These are phyloP conservation scores for Turnix velox DNA, from an alignment of 2,113 vertebrate genomes.

Conservation along the genomic window DNA sequence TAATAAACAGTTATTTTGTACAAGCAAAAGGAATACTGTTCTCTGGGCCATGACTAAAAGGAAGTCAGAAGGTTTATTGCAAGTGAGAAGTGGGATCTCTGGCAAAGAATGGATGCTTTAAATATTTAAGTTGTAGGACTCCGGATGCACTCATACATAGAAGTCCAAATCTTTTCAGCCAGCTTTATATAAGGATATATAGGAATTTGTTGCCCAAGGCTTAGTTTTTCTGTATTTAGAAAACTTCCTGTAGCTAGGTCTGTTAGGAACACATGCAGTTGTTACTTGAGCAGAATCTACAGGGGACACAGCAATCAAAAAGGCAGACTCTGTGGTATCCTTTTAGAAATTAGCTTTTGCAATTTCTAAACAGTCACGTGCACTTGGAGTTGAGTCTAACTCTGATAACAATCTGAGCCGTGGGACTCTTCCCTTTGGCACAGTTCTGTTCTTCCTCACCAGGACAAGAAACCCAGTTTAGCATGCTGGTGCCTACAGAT, in stretches of 20 bases:
- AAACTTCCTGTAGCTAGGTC: background rate
- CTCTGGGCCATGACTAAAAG: background rate
- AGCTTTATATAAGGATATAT: background rate
- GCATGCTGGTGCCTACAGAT: background rate
- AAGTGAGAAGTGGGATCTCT: background rate
- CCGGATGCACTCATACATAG: background rate
- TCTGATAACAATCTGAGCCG: background rate
- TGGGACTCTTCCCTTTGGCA: constrained; percentile 37
- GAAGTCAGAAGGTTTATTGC: background rate
- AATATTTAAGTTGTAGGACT: background rate
- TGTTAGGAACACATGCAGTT: background rate
- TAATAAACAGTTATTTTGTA: background rate
- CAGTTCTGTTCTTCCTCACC: background rate
- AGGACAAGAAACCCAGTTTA: background rate
- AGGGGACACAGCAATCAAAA: background rate
- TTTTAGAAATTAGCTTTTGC: constrained; percentile 19
- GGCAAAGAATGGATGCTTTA: background rate
- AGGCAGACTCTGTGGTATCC: background rate
- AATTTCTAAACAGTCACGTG: background rate
- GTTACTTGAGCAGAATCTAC: background rate
- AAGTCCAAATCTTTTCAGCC: background rate
- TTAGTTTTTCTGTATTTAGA: background rate
- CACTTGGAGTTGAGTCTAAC: background rate
- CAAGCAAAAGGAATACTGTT: background rate
- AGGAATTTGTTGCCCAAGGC: background rate